These are phyloP conservation scores for Silurus aristotelis DNA, from an alignment of 2,797 vertebrate species.

Conservation along the genomic window DNA sequence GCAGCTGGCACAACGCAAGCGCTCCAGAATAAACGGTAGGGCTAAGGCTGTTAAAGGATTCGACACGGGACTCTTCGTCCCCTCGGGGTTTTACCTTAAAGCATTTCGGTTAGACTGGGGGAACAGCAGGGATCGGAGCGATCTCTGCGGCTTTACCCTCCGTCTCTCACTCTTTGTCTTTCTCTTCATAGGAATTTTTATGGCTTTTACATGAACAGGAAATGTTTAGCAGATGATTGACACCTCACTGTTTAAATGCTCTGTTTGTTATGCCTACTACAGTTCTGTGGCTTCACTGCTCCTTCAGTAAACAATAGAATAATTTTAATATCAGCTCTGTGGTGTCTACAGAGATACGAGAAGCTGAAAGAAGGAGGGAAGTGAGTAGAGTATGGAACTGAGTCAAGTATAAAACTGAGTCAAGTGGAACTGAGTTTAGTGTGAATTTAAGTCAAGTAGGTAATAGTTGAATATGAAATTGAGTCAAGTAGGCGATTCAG, in stretches of 20 bases:
- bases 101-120: no score
- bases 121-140: not conserved
- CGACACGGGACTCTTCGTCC: not conserved
- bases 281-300: no score
- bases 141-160: no score
- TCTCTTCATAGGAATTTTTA: no score
- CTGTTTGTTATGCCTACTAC: not conserved
- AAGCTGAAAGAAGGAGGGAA: not conserved
- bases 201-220: not conserved
- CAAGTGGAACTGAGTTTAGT: no score
- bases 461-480: no score
- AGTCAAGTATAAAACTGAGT: no score
- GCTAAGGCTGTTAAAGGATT: constrained; percentile 13
- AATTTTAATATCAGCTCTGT: not conserved
- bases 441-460: no score
- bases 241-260: not conserved
- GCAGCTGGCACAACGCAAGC: constrained; percentile 40
- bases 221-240: not conserved
- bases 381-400: no score
- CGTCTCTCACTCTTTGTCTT: no score
- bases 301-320: not conserved
- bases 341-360: not conserved
- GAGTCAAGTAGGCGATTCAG: no score
- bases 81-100: not conserved
- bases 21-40: constrained; percentile 32